Base-by-base conservation (phyloP, 1,140 invertebrate genomes). In the Euura saliciscinereae region DNA sequence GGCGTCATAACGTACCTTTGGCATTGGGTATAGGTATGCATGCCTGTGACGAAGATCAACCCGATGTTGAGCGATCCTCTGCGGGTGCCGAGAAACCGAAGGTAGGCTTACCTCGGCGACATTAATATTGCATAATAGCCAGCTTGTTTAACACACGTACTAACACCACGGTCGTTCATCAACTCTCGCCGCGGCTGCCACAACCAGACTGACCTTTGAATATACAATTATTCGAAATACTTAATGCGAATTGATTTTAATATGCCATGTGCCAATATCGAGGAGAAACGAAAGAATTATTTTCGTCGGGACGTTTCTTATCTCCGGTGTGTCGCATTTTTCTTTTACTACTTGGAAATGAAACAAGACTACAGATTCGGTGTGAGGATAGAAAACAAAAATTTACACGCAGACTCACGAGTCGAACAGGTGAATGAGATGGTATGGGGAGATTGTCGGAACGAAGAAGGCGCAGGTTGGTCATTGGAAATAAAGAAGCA, bases 141-240 rank as follows among this genome's bases (percentile, higher is more conserved):
- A 51, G 13, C 4, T 59, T 59, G 51, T 59, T 59, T 6, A n/a
- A 59, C 3, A 59, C 51, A 8, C 8, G 51, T 59, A n/a, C 51
- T 4, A 6, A 59, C 51, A 59, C 51, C 51, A 2, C 51, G 51
- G 8, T 5, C 51, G 6, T 59, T 59, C 8, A 59, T 59, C 10
- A 59, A 59, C 51, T 8, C 51, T 59, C 51, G 51, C 8, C 51
- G 51, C 51, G 51, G 51, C 51, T 8, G 51, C 51, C 51, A 6
- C 51, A n/a, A 59, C 8, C 8, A 59, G 51, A 59, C 51, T 59
- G 51, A 59, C 51, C 51, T 59, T 59, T 59, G 13, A 59, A 59
- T 59, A 59, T 59, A 59, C 51, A 59, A 59, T 59, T 59, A 59
- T 59, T 59, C 51, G 51, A 11, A 59, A 59, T n/a, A n/a, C 51